These are phyloP conservation scores for Stictonetta naevosa DNA, from an alignment of 2,113 vertebrate genomes.

Conservation along the genomic window DNA sequence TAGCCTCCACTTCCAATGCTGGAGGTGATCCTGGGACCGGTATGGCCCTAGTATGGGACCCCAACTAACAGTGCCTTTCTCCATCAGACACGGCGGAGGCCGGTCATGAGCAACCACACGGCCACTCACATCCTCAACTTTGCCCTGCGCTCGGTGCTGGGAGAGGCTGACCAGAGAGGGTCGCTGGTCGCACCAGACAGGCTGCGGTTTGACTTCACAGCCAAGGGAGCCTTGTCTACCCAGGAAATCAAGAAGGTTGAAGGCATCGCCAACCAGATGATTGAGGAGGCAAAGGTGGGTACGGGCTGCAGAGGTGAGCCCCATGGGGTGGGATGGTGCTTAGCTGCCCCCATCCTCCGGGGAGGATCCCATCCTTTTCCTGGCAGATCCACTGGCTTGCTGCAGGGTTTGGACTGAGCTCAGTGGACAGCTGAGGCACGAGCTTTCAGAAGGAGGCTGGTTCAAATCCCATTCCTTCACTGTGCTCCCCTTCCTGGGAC, in stretches of 20 bases:
- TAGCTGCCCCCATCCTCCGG: background rate
- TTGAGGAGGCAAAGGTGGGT: slow-evolving; percentile 88
- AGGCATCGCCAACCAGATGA: slow-evolving; percentile 86
- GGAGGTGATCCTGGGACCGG: rapidly evolving
- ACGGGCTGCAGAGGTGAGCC: rapidly evolving
- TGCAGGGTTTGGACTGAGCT: no score
- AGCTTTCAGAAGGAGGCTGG: background rate
- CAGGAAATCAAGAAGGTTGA: slow-evolving; percentile 87
- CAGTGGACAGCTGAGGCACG: background rate
- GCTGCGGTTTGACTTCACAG: slow-evolving; percentile 95
- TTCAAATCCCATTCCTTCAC: background rate
- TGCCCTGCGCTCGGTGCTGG: slow-evolving; percentile 89
- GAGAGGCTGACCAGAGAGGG: slow-evolving; percentile 95
- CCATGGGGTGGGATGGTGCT: background rate
- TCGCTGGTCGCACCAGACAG: slow-evolving; percentile 93
- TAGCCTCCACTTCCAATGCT: background rate
- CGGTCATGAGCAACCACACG: slow-evolving; percentile 97
- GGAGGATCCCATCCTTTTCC: background rate
- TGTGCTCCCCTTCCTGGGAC: background rate
- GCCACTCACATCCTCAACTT: slow-evolving; percentile 98
- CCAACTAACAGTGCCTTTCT: background rate
- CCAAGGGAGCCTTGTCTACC: slow-evolving; percentile 92
- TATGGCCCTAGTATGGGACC: no score
- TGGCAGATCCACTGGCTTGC: background rate
- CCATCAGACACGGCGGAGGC: slow-evolving; percentile 85